Percentiles rank a stretch among this genome's conserved stretches.
phyloP scores from a whole-genome alignment of 2,888 invertebrate species.

The Orthosia cruda region DNA sequence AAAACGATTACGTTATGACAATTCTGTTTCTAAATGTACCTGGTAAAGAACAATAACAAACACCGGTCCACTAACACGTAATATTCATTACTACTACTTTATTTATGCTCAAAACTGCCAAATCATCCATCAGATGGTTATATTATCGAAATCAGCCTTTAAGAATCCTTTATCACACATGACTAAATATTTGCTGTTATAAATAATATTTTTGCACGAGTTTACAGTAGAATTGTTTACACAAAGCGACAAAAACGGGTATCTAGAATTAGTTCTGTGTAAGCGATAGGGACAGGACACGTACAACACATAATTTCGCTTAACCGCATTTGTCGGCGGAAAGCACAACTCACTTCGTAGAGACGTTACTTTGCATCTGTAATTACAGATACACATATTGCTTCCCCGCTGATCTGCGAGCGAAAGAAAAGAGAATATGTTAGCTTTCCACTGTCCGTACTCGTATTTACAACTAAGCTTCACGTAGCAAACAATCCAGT shows the following conservation, averaged over 20 bases:
- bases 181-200: too few species aligned
- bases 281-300: slow-evolving; percentile 59
- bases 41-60: too few species aligned
- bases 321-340: slow-evolving; percentile 73
- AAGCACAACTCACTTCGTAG: slow-evolving; percentile 62
- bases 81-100: too few species aligned
- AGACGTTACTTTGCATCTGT: slow-evolving; percentile 60
- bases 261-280: slow-evolving; percentile 70
- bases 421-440: slow-evolving; percentile 56
- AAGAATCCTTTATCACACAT: too few species aligned
- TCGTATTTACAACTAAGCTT: slow-evolving; percentile 28
- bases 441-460: slow-evolving; percentile 14
- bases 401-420: slow-evolving; percentile 44
- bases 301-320: slow-evolving; percentile 78
- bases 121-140: too few species aligned
- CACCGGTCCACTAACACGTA: too few species aligned
- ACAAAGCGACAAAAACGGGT: slow-evolving; percentile 67
- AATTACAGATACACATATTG: slow-evolving; percentile 67
- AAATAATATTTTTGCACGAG: too few species aligned
- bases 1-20: too few species aligned
- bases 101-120: too few species aligned
- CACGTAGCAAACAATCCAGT: slow-evolving; percentile 35
- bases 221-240: slow-evolving; percentile 62
- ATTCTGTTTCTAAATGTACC: too few species aligned
- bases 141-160: too few species aligned